Percentiles rank a stretch among this genome's conserved stretches.
Evolutionary conservation across 2,113 vertebrate species (phyloP).

Genomic region (Rafetus swinhoei): DNA sequence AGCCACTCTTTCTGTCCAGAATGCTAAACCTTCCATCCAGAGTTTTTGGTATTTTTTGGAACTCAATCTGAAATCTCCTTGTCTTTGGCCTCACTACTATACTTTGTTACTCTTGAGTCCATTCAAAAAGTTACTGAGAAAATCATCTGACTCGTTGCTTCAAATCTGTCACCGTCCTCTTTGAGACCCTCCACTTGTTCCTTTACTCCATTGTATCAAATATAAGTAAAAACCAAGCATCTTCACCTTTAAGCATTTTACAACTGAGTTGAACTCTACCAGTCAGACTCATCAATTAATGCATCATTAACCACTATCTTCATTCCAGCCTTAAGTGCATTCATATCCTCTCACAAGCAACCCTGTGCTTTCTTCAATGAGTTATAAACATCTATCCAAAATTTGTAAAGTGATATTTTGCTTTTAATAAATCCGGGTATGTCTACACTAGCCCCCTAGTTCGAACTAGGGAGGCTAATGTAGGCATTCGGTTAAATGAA

Average conservation of each 20-base stretch:
- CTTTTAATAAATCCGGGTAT: not conserved
- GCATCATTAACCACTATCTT: not conserved
- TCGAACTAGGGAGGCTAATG: too few relatives aligned
- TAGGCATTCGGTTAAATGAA: too few relatives aligned
- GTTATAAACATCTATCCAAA: not conserved
- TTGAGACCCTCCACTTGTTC: not conserved
- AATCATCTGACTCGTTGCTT: not conserved
- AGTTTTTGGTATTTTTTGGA: not conserved
- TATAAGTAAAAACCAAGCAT: not conserved
- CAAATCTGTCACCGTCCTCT: not conserved
- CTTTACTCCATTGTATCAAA: not conserved
- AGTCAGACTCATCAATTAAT: not conserved
- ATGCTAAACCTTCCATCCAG: not conserved
- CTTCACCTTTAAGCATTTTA: not conserved
- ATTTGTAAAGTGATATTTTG: not conserved
- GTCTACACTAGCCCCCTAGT: too few relatives aligned
- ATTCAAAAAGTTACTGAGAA: not conserved
- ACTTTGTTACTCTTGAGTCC: not conserved
- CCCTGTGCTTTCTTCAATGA: not conserved
- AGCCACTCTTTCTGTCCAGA: not conserved
- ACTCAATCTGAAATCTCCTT: not conserved
- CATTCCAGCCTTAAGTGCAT: not conserved
- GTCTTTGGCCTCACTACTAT: not conserved
- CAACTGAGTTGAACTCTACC: not conserved
- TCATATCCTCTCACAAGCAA: not conserved